Evolutionary conservation across 2,888 invertebrate genomes (phyloP), one percentile per base, ranked within the genome.

Genomic region (Ethmia dodecea): DNA sequence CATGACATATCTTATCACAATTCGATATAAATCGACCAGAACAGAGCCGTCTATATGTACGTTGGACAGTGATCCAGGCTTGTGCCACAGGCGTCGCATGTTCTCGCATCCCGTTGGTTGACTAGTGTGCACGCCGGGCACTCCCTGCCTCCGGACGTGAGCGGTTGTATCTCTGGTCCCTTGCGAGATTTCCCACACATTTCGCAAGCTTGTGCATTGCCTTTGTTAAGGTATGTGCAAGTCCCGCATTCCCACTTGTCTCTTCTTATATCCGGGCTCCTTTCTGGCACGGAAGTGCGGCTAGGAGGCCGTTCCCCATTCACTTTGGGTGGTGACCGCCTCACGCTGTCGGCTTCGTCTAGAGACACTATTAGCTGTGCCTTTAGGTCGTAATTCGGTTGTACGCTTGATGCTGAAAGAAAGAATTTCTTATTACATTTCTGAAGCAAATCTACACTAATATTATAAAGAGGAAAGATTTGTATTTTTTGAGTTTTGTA

Each of bases 71-170:
- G 90, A 55, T 91, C 88, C 27, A 94, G 77, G 57, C 89, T 90
- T 5, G 88, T 80, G 12, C 86, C 88, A 66, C 94, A 94, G 11
- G 91, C 93, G 49, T 90, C 90, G 61, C 94, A 94, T 6, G 60
- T 61, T 22, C 78, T 79, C 5, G 89, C 90, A 34, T 89, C 89
- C 52, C 89, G 88, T 28, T 89, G 88, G 60, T 94, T 94, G 24
- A 94, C 92, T 29, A 93, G 78, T 2, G 94, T 94, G 63, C 94
- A 94, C 14, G 89, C 78, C 0, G 91, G 91, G 48, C 94, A 94
- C 62, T 93, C 91, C 30, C 91, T 86, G 0, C 93, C 93, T 0
- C 94, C 93, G 6, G 93, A 90, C 11, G 90, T 89, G 28, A 93
- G 75, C 0, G 92, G 91, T 42, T 88, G 87, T 13, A 88, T 84